Conservation (phyloP, 2,888 invertebrate genomes). For the Gryllus longicercus region DNA sequence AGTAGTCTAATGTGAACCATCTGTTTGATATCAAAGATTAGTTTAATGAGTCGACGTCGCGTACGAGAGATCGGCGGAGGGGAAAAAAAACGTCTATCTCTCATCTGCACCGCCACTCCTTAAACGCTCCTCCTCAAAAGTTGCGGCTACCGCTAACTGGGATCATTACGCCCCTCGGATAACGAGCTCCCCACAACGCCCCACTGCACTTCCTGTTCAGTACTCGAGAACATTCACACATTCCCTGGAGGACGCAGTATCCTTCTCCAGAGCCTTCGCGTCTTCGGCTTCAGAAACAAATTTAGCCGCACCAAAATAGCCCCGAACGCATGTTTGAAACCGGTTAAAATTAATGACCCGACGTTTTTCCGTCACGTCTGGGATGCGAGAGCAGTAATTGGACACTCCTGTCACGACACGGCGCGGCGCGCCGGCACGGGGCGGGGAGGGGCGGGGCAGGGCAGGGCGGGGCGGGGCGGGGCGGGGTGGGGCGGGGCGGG, state of each 20-base stretch:
- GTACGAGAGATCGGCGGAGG: neutral
- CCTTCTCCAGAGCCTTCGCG: neutral
- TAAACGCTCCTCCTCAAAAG: neutral
- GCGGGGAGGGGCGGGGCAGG: neutral
- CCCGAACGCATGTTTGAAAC: neutral
- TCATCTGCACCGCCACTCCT: neutral
- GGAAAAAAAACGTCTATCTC: neutral
- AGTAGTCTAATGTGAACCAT: neutral
- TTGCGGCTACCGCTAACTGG: neutral
- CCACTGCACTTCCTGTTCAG: neutral
- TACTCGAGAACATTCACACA: conserved; percentile 17
- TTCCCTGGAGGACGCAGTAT: neutral
- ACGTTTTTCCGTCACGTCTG: conserved; percentile 17
- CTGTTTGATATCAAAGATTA: neutral
- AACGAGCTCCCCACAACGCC: neutral
- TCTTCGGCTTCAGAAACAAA: neutral
- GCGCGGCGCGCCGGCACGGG: neutral
- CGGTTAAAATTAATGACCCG: conserved; percentile 17
- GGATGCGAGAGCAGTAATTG: neutral
- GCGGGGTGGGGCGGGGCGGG: too few species aligned
- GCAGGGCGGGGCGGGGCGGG: neutral
- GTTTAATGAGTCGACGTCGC: neutral
- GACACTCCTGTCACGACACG: conserved; percentile 17
- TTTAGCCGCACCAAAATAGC: conserved; percentile 8
- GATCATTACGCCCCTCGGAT: neutral